These are phyloP conservation scores for Bugulina stolonifera DNA, from an alignment of 2,888 invertebrate genomes.

Conservation along the genomic window DNA sequence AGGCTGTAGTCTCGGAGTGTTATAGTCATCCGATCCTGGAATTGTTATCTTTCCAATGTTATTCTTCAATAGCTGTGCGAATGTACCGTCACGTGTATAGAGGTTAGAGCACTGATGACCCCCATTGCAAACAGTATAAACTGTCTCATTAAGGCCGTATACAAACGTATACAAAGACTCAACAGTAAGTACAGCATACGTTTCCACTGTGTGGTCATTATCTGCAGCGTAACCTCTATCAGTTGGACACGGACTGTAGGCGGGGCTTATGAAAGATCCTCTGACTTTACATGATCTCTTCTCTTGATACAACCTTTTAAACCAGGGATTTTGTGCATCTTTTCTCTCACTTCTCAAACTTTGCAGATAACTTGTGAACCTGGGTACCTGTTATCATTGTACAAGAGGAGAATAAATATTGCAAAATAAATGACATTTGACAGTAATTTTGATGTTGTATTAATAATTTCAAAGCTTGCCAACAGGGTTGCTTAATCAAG, in stretches of 20 bases:
- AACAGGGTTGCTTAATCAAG: no score
- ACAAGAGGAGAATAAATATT: no score
- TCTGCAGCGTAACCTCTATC: background rate
- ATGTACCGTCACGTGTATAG: background rate
- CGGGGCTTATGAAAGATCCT: background rate
- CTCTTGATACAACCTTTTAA: background rate
- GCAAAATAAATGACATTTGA: no score
- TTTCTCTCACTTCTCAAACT: background rate
- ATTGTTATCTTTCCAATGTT: background rate
- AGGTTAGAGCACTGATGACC: background rate
- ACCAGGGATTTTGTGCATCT: background rate
- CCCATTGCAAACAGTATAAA: background rate
- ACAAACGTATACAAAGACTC: background rate
- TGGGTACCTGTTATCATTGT: background rate
- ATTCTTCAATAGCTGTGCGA: background rate
- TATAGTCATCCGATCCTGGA: background rate
- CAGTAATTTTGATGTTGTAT: no score
- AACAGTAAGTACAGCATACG: background rate
- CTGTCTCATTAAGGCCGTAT: background rate
- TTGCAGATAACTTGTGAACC: background rate
- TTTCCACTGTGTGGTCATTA: background rate
- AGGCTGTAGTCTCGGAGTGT: background rate
- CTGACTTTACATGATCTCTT: background rate
- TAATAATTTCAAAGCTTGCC: no score
- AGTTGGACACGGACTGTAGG: background rate